Evolutionary conservation across 2,888 invertebrate genomes (phyloP).

Genomic region (Microctonus brassicae): DNA sequence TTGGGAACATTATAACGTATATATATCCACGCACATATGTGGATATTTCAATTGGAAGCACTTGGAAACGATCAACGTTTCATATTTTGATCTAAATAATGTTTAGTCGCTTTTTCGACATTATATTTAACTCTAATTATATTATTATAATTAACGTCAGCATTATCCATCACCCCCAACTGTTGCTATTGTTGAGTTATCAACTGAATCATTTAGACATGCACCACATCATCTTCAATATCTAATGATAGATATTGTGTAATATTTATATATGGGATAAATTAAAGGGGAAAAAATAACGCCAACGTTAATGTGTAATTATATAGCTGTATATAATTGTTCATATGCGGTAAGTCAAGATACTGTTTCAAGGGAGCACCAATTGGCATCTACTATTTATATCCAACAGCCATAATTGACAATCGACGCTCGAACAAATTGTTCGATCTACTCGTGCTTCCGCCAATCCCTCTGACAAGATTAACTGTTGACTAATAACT

Average conservation of each 20-base stretch:
- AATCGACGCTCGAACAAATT: constrained; percentile 45
- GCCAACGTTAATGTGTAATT: not conserved
- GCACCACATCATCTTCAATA: no score
- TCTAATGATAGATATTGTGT: no score
- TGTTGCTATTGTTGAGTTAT: no score
- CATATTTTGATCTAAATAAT: no score
- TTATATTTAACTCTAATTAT: no score
- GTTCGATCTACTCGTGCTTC: constrained; percentile 46
- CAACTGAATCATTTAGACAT: no score
- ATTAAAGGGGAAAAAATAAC: not conserved
- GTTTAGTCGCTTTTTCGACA: no score
- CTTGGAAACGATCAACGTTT: not conserved
- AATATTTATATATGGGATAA: no score
- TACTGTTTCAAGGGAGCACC: not conserved
- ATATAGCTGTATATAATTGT: not conserved
- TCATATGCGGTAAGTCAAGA: not conserved
- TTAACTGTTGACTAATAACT: constrained; percentile 27
- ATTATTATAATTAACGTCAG: no score
- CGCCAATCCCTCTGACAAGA: constrained; percentile 38
- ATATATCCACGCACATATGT: no score
- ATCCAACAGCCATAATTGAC: constrained; percentile 40
- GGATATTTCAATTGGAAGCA: no score
- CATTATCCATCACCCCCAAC: no score
- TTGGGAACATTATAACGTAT: not conserved
- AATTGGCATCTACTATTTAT: constrained; percentile 15